Evolutionary conservation across 1,140 invertebrate genomes (phyloP), one percentile per base, ranked within the genome.

Genomic region (Ips typographus): DNA sequence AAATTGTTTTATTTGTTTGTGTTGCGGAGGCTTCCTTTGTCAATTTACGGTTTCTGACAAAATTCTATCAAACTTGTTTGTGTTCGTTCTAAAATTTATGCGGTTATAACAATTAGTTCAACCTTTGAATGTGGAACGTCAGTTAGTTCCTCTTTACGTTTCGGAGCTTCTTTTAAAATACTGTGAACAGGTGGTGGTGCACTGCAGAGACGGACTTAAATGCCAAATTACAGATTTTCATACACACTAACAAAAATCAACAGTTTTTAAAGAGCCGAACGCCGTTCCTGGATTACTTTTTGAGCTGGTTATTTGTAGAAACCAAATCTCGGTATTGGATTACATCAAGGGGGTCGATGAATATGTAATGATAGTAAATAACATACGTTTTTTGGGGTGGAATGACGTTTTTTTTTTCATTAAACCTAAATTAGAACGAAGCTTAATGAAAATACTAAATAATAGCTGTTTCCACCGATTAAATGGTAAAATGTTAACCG

Each of bases 361-460:
- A 66, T 66, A 58, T 66, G 64, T 66, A 66, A 65, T 66, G 56
- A 58, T 58, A 58, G 64, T 66, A 66, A 66, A 66, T 66, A 66
- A 66, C 64, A 44, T 41, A 42, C 58, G 53, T 6, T 49, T 49
- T 8, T 8, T 6, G 22, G 44, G 44, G 44, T 49, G 44, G 44
- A 49, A 49, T 49, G 44, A 8, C 44, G 44, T 49, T 22, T 22
- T 22, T 22, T n/a, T 22, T 22, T 22, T 22, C 22, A 22, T 22
- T 22, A 22, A 49, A 49, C 44, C 6, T 49, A 49, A 49, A 49
- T 49, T 49, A 6, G 44, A 3, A 22, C 44, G 3, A 3, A 3
- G 22, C 1, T 49, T 49, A 49, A 22, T 6, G 22, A 49, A 49
- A 49, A 49, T 49, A 22, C 6, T 49, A 49, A 22, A 22, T 22